These are phyloP conservation scores for Tyrophagus putrescentiae DNA, from an alignment of 1,140 invertebrate species.

Conservation along the genomic window DNA sequence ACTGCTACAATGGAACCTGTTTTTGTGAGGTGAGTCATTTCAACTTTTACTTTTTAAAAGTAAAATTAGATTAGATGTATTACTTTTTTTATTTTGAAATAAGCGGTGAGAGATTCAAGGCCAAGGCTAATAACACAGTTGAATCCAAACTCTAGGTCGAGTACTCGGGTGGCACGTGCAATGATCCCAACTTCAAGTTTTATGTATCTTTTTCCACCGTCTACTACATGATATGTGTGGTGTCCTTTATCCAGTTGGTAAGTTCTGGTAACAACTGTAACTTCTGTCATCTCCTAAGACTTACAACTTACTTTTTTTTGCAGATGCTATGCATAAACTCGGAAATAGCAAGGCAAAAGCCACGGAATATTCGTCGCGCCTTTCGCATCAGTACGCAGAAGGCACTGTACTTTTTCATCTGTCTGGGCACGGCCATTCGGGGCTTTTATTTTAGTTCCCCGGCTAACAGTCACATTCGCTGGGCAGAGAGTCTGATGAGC, in stretches of 20 bases:
- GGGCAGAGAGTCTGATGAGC: constrained; percentile 66
- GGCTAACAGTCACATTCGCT: constrained; percentile 56
- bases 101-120: not conserved
- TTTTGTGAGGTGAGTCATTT: constrained; percentile 59
- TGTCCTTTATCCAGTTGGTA: constrained; percentile 69
- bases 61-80: not conserved
- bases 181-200: constrained; percentile 46
- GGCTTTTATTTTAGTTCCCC: constrained; percentile 78
- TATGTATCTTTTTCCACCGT: constrained; percentile 57
- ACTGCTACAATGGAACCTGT: constrained; percentile 76
- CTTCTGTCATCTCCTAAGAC: constrained; percentile 2
- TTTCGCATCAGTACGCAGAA: constrained; percentile 80
- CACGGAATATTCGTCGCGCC: constrained; percentile 57
- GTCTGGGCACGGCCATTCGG: constrained; percentile 63
- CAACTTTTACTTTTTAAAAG: not conserved
- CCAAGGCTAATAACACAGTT: not conserved
- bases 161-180: constrained; percentile 48
- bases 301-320: constrained; percentile 7
- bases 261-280: constrained; percentile 29
- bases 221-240: constrained; percentile 65
- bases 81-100: not conserved
- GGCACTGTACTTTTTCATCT: constrained; percentile 72
- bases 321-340: constrained; percentile 33
- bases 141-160: constrained; percentile 41
- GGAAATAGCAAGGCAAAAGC: constrained; percentile 66